A percentile compares a stretch with the other conserved stretches of the same genome.
Conservation (phyloP, 2,888 invertebrate genomes). For the Cephus pulcher region DNA sequence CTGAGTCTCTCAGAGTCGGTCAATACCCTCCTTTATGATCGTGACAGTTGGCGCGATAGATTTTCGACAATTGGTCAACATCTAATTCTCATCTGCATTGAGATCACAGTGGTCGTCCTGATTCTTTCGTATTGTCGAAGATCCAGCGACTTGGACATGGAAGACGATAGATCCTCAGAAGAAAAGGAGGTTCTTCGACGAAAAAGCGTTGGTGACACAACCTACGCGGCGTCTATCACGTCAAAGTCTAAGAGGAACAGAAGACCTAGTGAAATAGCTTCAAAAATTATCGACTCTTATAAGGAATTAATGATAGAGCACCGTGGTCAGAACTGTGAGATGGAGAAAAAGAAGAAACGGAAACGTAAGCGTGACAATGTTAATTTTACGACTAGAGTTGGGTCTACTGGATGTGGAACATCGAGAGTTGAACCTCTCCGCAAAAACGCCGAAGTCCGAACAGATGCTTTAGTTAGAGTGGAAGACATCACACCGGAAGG, state of each 20-base stretch:
- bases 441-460: conserved; percentile 36
- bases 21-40: conserved; percentile 72
- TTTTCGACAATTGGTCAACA: conserved; percentile 71
- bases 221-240: conserved; percentile 47
- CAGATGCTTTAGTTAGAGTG: not conserved
- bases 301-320: conserved; percentile 72
- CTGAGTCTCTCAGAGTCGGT: conserved; percentile 73
- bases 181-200: conserved; percentile 36
- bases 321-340: conserved; percentile 64
- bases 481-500: not conserved
- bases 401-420: conserved; percentile 29
- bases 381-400: conserved; percentile 23
- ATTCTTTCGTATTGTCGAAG: conserved; percentile 69
- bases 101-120: conserved; percentile 68
- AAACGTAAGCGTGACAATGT: conserved; percentile 64
- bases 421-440: conserved; percentile 47
- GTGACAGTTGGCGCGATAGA: conserved; percentile 74
- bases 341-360: conserved; percentile 62
- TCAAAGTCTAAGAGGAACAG: conserved; percentile 72
- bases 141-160: conserved; percentile 57
- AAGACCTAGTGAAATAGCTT: conserved; percentile 77
- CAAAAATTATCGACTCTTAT: conserved; percentile 69
- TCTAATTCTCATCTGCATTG: conserved; percentile 67
- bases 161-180: conserved; percentile 65
- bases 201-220: conserved; percentile 70